These are phyloP conservation scores for Dasyornis broadbenti DNA, from an alignment of 2,113 vertebrate genomes.

Conservation along the genomic window DNA sequence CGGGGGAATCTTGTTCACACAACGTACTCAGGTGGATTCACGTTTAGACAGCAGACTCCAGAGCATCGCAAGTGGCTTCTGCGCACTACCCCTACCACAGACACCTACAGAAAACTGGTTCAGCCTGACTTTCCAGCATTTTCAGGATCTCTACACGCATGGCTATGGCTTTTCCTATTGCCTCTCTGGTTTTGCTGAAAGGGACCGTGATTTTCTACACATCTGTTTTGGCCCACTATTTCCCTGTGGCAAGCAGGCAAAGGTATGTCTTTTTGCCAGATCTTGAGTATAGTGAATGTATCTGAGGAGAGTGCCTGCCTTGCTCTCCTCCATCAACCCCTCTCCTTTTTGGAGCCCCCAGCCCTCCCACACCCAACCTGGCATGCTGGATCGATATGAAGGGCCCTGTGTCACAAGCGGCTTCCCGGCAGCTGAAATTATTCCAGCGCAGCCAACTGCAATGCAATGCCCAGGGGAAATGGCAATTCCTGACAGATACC, in stretches of 20 bases:
- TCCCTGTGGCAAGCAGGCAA: background rate
- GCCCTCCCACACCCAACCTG: rapidly evolving
- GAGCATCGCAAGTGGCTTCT: background rate
- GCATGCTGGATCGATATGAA: rapidly evolving
- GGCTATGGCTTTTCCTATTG: background rate
- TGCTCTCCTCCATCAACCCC: background rate
- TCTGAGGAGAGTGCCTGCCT: background rate
- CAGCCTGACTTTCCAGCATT: background rate
- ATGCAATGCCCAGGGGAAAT: background rate
- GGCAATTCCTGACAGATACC: background rate
- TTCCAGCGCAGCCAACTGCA: background rate
- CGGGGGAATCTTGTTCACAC: background rate
- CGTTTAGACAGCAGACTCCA: rapidly evolving
- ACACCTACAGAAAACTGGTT: background rate
- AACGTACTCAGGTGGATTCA: background rate
- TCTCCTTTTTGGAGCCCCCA: background rate
- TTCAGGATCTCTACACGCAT: background rate
- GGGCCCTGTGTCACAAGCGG: rapidly evolving
- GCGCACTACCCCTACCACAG: background rate
- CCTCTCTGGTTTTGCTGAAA: background rate
- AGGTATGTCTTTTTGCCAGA: background rate
- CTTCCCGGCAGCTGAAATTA: background rate
- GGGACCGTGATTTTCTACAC: background rate
- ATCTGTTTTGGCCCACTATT: background rate
- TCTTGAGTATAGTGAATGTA: rapidly evolving